phyloP scores from a whole-genome alignment of 1,140 invertebrate species.

The Polypedilum vanderplanki region DNA sequence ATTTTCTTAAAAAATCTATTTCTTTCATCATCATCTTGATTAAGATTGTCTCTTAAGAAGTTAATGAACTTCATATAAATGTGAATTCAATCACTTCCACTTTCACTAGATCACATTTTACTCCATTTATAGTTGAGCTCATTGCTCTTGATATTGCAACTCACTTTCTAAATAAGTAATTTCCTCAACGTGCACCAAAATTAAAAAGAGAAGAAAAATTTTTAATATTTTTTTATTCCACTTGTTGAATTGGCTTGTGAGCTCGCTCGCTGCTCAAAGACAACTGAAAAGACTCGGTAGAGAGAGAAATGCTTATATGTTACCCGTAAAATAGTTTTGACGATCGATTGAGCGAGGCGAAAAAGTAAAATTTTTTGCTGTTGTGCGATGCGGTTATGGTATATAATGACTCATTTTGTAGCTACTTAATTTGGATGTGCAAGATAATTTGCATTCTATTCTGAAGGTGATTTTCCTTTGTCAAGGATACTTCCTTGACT shows the following conservation, averaged over 20 bases:
- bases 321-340: background rate
- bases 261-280: conserved; percentile 20
- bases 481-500: too few relatives aligned
- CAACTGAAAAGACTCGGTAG: conserved; percentile 7
- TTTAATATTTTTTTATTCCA: background rate
- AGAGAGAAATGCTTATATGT: conserved; percentile 24
- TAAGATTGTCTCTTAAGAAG: background rate
- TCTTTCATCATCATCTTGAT: background rate
- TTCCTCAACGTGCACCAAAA: background rate
- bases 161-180: conserved; percentile 28
- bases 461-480: too few relatives aligned
- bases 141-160: background rate
- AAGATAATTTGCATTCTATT: too few relatives aligned
- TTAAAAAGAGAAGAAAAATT: background rate
- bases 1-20: background rate
- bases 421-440: too few relatives aligned
- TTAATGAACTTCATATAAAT: background rate
- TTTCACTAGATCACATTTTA: conserved; percentile 12
- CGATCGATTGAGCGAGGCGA: background rate
- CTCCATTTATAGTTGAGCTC: background rate
- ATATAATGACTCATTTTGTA: too few relatives aligned
- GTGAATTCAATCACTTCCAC: background rate
- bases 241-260: conserved; percentile 22
- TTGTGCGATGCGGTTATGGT: too few relatives aligned
- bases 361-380: background rate